Evolutionary conservation across 1,140 invertebrate genomes (phyloP).

Genomic region (Stenopsyche tienmushanensis): DNA sequence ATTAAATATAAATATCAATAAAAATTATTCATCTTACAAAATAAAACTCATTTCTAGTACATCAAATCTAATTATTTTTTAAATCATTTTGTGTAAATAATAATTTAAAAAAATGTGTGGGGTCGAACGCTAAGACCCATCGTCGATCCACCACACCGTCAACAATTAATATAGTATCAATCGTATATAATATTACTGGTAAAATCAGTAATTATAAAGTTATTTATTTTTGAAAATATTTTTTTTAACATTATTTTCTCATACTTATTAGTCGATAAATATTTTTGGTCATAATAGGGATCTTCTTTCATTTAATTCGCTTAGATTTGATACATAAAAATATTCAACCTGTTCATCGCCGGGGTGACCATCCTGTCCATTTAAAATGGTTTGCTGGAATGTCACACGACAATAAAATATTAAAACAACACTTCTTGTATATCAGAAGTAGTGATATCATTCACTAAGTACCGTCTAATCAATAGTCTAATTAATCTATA

Average conservation of each 20-base stretch:
- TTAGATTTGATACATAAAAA: constrained; percentile 17
- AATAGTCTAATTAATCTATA: too few species aligned
- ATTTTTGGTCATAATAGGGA: constrained; percentile 20
- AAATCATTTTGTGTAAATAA: background rate
- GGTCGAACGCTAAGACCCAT: too few species aligned
- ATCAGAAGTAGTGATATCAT: too few species aligned
- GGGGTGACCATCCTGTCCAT: background rate
- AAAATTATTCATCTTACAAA: too few species aligned
- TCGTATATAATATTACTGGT: too few species aligned
- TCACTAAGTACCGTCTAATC: too few species aligned
- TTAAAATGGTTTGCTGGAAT: too few species aligned
- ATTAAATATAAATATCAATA: too few species aligned
- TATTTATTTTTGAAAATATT: constrained; percentile 16
- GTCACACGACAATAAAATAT: too few species aligned
- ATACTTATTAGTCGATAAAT: constrained; percentile 11
- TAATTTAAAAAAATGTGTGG: too few species aligned
- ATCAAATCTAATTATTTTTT: background rate
- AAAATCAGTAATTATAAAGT: constrained; percentile 9
- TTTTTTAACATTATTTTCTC: background rate
- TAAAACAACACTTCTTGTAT: too few species aligned
- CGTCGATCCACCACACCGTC: too few species aligned
- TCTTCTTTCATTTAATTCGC: constrained; percentile 9
- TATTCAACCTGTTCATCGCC: background rate
- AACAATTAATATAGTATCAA: constrained; percentile 5
- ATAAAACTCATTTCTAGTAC: background rate